phyloP scores from a whole-genome alignment of 2,797 vertebrate species.

The Pipistrellus nathusii region DNA sequence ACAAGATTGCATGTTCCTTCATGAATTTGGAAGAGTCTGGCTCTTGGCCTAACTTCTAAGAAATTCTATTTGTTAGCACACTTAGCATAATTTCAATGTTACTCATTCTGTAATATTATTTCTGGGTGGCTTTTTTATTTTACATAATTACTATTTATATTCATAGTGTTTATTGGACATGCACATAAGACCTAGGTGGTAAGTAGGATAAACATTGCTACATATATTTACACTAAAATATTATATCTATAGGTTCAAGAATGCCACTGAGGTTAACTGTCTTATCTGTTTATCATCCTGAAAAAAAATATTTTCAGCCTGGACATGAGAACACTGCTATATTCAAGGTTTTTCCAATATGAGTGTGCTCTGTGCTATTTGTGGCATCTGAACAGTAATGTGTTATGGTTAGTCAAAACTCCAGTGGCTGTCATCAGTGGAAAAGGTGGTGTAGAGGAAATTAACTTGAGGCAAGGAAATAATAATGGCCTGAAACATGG shows the following conservation, averaged over 20 bases:
- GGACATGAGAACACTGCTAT: background rate
- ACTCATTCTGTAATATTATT: background rate
- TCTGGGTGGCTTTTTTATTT: background rate
- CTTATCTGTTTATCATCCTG: background rate
- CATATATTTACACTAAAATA: constrained; percentile 7
- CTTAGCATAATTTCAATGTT: background rate
- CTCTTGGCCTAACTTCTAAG: background rate
- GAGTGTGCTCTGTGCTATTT: background rate
- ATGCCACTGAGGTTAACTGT: background rate
- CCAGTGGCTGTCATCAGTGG: constrained; percentile 27
- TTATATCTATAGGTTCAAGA: background rate
- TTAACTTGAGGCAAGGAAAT: constrained; percentile 76
- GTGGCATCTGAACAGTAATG: background rate
- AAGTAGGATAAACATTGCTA: background rate
- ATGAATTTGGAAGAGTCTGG: background rate
- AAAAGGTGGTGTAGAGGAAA: constrained; percentile 69
- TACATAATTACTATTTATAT: background rate
- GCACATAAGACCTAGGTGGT: background rate
- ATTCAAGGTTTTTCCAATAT: constrained; percentile 18
- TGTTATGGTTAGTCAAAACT: constrained; percentile 14
- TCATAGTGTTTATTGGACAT: background rate
- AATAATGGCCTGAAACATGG: constrained; percentile 34
- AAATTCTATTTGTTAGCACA: background rate
- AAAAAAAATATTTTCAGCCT: background rate
- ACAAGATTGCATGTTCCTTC: background rate